These are phyloP conservation scores for Pasiphila rectangulata DNA, from an alignment of 2,888 invertebrate genomes.

Conservation along the genomic window DNA sequence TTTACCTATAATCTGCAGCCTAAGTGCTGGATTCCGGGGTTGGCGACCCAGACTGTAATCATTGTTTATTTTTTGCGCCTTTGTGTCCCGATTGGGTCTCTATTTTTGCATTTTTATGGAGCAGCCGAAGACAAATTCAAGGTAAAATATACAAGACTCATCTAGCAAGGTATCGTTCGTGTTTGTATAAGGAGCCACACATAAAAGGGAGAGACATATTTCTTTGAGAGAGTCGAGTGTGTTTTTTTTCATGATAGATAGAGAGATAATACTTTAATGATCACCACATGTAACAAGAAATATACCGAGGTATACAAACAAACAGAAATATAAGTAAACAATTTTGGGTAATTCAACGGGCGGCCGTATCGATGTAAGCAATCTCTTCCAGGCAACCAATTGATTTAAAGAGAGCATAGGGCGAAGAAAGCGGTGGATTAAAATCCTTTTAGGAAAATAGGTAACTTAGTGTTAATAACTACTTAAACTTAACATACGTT, in stretches of 20 bases:
- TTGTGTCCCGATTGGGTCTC: conserved; percentile 25
- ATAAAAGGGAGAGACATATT: background rate
- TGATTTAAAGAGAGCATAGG: too few relatives aligned
- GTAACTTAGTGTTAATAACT: too few relatives aligned
- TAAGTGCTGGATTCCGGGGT: conserved; percentile 29
- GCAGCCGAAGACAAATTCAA: conserved; percentile 18
- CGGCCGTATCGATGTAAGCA: too few relatives aligned
- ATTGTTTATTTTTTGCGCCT: conserved; percentile 28
- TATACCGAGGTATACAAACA: too few relatives aligned
- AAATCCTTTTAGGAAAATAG: too few relatives aligned
- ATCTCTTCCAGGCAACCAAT: too few relatives aligned
- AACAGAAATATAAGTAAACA: too few relatives aligned
- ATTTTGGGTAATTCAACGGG: too few relatives aligned
- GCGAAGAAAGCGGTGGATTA: too few relatives aligned
- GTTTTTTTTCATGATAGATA: background rate
- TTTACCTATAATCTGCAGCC: background rate
- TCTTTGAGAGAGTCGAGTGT: background rate
- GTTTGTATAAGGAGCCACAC: background rate
- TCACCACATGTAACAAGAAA: too few relatives aligned
- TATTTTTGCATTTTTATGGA: conserved; percentile 27
- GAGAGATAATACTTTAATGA: too few relatives aligned
- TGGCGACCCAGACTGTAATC: conserved; percentile 24
- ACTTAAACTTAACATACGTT: too few relatives aligned
- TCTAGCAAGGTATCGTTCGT: conserved; percentile 8
- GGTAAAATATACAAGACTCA: conserved; percentile 23